Base-by-base conservation (phyloP, 1,140 invertebrate genomes). In the Drosophila funebris region DNA sequence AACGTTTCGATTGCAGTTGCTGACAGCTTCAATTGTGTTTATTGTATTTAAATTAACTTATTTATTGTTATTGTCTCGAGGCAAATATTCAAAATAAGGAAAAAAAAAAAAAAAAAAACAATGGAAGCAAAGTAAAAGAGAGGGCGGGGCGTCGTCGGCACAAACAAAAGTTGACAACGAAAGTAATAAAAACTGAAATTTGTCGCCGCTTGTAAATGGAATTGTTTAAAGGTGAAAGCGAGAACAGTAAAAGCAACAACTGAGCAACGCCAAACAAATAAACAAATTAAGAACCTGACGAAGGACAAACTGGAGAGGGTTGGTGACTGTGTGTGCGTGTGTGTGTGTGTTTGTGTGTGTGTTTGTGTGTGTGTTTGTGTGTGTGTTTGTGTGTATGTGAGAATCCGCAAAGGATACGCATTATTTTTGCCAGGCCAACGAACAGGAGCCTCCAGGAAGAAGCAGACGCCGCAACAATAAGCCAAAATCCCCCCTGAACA, bases 31-130 rank as follows among this genome's bases (percentile, higher is more conserved):
- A 85, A 87, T 88, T 87, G 75, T 87, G 74, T 88, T 87, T 87
- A 87, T 87, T 88, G 75, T 88, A 87, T 87, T 88, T 78, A 87
- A 88, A 87, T 87, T 82, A 87, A 87, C 82, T 87, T 88, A 88
- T 88, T 87, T 87, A 87, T 88, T 82, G 83, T 87, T 78, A 83
- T 82, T 63, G 64, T 70, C 66, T 41, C 22, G 48, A 24, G 46
- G 41, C 37, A 52, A 76, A 54, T 14, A 43, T 62, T 33, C 29
- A 11, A 20, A 18, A 2, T n/a, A 2, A 27, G 6, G 8, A 54
- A 13, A 37, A 60, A 31, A 43, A 43, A 14, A 64, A 57, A 78
- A 54, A 58, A 24, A 22, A 56, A 43, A 46, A 46, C 4, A 41
- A 27, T 46, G n/a, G 31, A 8, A 39, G 6, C 36, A n/a, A 13